Evolutionary conservation across 2,797 vertebrate genomes (phyloP), one percentile per base, ranked within the genome.

Genomic region (Tadarida brasiliensis): DNA sequence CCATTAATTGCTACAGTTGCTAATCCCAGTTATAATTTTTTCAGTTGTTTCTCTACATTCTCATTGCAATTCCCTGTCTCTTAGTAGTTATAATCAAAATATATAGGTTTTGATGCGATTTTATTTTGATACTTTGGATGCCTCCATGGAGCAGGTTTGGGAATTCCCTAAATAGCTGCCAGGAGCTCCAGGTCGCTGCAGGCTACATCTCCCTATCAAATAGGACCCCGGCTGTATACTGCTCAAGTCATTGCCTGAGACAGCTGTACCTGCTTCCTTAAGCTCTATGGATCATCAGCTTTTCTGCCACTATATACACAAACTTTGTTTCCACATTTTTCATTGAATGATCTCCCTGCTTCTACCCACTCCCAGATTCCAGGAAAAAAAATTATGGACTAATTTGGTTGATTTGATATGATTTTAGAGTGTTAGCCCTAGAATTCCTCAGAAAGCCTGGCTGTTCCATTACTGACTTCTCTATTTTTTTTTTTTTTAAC

Each of bases 211-310:
- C 22, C 11, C 65, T 56, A 3, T 17, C 39, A 44, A 80, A 47
- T 15, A 65, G 39, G 5, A 7, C 28, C 28, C 33, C 1, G 2
- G 19, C 10, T 39, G 11, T 2, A 3, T 3, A 22, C 22, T 26
- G 44, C 39, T 81, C 0, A 63, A 33, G 26, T 24, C 57, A 44
- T 14, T 44, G 11, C 83, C 30, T 39, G 9, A 67, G 17, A 12
- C 8, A 81, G 9, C 14, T 74, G 8, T 4, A 20, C 11, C 4
- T 65, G 14, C 26, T 80, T 67, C 30, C 59, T 51, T 56, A 51
- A 78, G 6, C 19, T 68, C 44, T 70, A 2, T 11, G 73, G 11
- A 54, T 47, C 24, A 12, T 65, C 20, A 22, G 9, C 24, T 61
- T 86, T 77, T 49, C 78, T n/a, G 9, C 30, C 19, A 26, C 15